Percentiles rank a stretch among this genome's conserved stretches.
Evolutionary conservation across 2,113 vertebrate genomes (phyloP).

Genomic region (Chaetodon auriga): DNA sequence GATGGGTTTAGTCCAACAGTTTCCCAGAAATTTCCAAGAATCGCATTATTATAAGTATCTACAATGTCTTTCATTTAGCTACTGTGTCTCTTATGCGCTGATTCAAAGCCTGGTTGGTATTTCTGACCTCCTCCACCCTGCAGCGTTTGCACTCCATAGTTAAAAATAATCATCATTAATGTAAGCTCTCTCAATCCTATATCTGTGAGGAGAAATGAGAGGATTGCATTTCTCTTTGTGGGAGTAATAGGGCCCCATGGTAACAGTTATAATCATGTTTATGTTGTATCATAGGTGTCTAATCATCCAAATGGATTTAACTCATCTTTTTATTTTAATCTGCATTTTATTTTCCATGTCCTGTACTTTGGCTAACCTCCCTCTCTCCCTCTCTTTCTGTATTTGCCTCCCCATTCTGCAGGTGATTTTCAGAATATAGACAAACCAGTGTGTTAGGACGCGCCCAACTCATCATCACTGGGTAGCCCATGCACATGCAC

Average conservation of each 20-base stretch:
- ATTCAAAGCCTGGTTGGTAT: slow-evolving; percentile 27
- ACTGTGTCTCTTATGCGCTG: neutral
- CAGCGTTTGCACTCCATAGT: slow-evolving; percentile 23
- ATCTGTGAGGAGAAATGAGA: slow-evolving; percentile 65
- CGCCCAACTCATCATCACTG: slow-evolving; percentile 19
- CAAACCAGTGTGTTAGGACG: slow-evolving; percentile 59
- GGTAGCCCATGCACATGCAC: slow-evolving; percentile 89
- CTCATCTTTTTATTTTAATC: neutral
- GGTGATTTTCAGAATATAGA: slow-evolving; percentile 69
- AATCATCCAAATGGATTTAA: slow-evolving; percentile 22
- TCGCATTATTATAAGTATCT: slow-evolving; percentile 19
- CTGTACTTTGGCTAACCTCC: slow-evolving; percentile 2
- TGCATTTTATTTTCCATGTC: neutral
- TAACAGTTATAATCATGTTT: slow-evolving; percentile 26
- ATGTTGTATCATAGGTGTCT: slow-evolving; percentile 29
- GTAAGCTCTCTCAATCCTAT: slow-evolving; percentile 54
- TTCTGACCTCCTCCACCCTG: slow-evolving; percentile 11
- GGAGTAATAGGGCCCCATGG: slow-evolving; percentile 9
- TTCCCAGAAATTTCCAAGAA: slow-evolving; percentile 55
- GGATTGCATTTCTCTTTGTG: slow-evolving; percentile 50
- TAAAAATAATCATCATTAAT: slow-evolving; percentile 69
- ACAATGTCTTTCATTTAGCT: neutral
- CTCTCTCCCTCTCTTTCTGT: slow-evolving; percentile 25
- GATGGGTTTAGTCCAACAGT: slow-evolving; percentile 33
- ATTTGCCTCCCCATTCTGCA: slow-evolving; percentile 41